Percentiles rank a stretch among this genome's conserved stretches.
Conservation (phyloP, 2,888 invertebrate genomes). For the Protophormia terraenovae region DNA sequence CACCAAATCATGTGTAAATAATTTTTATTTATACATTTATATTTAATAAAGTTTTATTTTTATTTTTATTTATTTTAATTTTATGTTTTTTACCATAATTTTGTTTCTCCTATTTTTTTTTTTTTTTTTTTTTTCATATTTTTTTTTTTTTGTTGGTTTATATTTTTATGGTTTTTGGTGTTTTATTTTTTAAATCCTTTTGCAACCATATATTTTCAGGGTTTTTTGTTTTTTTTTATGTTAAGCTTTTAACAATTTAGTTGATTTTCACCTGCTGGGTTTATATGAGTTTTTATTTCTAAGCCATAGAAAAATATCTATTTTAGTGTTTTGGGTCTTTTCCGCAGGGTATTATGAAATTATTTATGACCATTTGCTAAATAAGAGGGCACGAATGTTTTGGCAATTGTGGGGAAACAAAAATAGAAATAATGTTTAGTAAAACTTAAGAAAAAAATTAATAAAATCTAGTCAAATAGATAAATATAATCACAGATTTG, state of each 20-base stretch:
- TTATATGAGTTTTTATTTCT: background rate
- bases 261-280: constrained; percentile 46
- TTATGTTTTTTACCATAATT: background rate
- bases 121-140: too few relatives aligned
- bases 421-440: background rate
- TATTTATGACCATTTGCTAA: background rate
- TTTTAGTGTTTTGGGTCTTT: background rate
- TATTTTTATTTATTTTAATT: background rate
- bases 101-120: too few relatives aligned
- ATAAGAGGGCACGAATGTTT: background rate
- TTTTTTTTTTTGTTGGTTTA: background rate
- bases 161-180: background rate
- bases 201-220: background rate
- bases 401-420: too few relatives aligned
- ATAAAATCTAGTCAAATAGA: too few relatives aligned
- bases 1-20: background rate
- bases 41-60: background rate
- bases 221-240: background rate
- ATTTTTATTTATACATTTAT: constrained; percentile 1
- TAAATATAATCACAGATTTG: too few relatives aligned
- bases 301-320: background rate
- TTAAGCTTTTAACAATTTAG: constrained; percentile 21
- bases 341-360: background rate
- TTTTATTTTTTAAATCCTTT: constrained; percentile 18
- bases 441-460: background rate